Evolutionary conservation across 1,140 invertebrate species (phyloP).

Genomic region (Euglossa dilemma): DNA sequence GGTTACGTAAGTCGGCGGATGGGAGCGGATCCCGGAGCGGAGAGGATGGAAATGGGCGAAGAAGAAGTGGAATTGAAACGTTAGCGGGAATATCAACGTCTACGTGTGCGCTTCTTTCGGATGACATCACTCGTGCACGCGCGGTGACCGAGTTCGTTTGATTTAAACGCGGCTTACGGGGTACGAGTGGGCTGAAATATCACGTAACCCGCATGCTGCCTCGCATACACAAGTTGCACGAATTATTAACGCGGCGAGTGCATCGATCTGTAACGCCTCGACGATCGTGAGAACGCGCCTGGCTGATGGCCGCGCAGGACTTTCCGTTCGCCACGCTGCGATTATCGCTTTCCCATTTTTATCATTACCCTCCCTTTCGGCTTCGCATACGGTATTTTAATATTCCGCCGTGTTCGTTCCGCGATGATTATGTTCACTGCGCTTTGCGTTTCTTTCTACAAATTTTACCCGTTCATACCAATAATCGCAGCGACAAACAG

Average conservation of each 20-base stretch:
- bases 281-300: not conserved
- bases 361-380: too few species aligned
- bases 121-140: slow-evolving; percentile 27
- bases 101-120: slow-evolving; percentile 17
- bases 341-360: too few species aligned
- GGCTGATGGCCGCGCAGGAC: not conserved
- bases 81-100: slow-evolving; percentile 17
- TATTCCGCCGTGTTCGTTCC: too few species aligned
- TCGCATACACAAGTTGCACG: slow-evolving; percentile 8
- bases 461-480: too few species aligned
- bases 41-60: not conserved
- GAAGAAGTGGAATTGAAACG: slow-evolving; percentile 1
- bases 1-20: slow-evolving; percentile 16
- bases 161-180: slow-evolving; percentile 19
- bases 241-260: slow-evolving; percentile 31
- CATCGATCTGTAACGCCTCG: slow-evolving; percentile 14
- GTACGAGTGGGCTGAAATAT: slow-evolving; percentile 35
- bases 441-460: too few species aligned
- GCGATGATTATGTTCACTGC: too few species aligned
- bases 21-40: not conserved
- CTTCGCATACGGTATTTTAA: too few species aligned
- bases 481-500: too few species aligned
- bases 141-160: slow-evolving; percentile 36
- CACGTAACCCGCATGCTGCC: slow-evolving; percentile 40
- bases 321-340: not conserved